phyloP scores from a whole-genome alignment of 2,888 invertebrate species.

The Cenopis cana region DNA sequence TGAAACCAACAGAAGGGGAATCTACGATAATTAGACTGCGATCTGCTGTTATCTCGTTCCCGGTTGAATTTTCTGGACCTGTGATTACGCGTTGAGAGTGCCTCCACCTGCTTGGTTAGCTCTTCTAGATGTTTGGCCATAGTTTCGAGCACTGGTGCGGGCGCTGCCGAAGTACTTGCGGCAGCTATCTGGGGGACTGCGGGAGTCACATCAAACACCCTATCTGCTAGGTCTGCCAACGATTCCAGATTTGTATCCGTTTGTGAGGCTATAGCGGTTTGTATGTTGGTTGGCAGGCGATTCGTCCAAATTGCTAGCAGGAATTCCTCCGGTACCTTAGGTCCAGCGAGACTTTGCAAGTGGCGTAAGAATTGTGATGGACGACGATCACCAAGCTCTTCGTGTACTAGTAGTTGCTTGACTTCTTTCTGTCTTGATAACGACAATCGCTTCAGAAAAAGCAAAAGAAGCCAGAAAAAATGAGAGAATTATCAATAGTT shows the following conservation, averaged over 20 bases:
- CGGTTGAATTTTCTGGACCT: neutral
- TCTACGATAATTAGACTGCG: constrained; percentile 2
- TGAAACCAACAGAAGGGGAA: constrained; percentile 21
- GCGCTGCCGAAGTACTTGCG: constrained; percentile 8
- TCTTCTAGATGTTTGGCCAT: neutral
- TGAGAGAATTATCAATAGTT: too few species aligned
- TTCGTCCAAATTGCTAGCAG: constrained; percentile 29
- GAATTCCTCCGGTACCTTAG: constrained; percentile 29
- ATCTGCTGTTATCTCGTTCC: neutral
- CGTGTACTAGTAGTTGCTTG: constrained; percentile 19
- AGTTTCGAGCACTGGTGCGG: neutral
- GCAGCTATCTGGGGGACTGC: constrained; percentile 34
- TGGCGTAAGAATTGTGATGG: too few species aligned
- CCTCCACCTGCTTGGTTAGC: neutral
- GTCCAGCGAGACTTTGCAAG: constrained; percentile 21
- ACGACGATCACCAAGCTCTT: constrained; percentile 29
- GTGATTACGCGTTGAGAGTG: neutral
- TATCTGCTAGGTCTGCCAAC: constrained; percentile 47
- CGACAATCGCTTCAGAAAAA: constrained; percentile 18
- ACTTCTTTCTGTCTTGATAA: constrained; percentile 18
- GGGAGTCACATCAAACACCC: constrained; percentile 43
- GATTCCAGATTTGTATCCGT: neutral
- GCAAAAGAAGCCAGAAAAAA: too few species aligned
- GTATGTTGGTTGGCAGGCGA: constrained; percentile 22
- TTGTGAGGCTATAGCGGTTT: constrained; percentile 45